Evolutionary conservation across 2,113 vertebrate species (phyloP).

Genomic region (cattle (Bos taurus)): ARS-UCD2.0 NC_037352.1:15176501-15177000

Average conservation of each 20-base stretch:
- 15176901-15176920: not conserved
- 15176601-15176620: not conserved
- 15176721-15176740: not conserved
- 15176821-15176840: not conserved
- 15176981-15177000: not conserved
- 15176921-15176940: not conserved
- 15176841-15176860: not conserved
- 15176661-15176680: not conserved
- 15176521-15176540: not conserved
- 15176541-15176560: not conserved
- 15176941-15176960: not conserved
- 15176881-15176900: not conserved
- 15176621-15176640: not conserved
- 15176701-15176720: slow-evolving; percentile 19
- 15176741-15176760: not conserved
- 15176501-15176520: not conserved
- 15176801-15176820: not conserved
- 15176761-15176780: slow-evolving; percentile 46
- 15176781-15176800: not conserved
- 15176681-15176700: not conserved
- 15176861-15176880: not conserved
- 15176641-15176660: not conserved
- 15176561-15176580: not conserved
- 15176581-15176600: not conserved
- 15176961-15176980: not conserved